A percentile compares a stretch with the other conserved stretches of the same genome.
Conservation (phyloP, 2,113 vertebrate species). For the Cairina moschata region DNA sequence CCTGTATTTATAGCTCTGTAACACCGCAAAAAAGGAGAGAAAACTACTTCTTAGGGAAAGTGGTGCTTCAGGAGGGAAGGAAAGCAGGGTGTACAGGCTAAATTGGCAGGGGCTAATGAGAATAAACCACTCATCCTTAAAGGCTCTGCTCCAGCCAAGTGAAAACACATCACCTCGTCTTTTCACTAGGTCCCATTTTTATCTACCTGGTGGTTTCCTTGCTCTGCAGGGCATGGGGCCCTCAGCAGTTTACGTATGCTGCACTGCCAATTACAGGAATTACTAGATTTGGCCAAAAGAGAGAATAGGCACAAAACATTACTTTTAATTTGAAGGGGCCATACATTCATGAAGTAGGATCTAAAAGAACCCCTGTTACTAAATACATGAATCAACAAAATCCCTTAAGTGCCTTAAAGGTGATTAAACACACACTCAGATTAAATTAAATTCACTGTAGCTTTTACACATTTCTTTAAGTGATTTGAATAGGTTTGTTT, state of each 20-base stretch:
- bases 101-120: neutral
- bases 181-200: neutral
- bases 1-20: neutral
- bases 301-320: neutral
- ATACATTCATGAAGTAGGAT: neutral
- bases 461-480: slow-evolving; percentile 33
- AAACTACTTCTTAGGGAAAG: neutral
- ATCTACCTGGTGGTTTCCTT: neutral
- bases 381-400: slow-evolving; percentile 37
- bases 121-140: neutral
- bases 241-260: neutral
- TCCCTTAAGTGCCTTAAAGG: slow-evolving; percentile 51
- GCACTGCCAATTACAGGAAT: neutral
- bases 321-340: neutral
- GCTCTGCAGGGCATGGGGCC: neutral
- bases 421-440: slow-evolving; percentile 43
- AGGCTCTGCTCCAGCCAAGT: neutral
- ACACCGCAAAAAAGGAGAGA: neutral
- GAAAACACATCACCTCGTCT: neutral
- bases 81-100: neutral
- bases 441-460: slow-evolving; percentile 45
- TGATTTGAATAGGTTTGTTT: slow-evolving; percentile 19
- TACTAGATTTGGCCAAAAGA: neutral
- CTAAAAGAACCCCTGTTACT: slow-evolving; percentile 36
- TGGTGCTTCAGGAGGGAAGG: neutral